Evolutionary conservation across 1,140 invertebrate species (phyloP).

Genomic region (Rhagoletis pomonella): DNA sequence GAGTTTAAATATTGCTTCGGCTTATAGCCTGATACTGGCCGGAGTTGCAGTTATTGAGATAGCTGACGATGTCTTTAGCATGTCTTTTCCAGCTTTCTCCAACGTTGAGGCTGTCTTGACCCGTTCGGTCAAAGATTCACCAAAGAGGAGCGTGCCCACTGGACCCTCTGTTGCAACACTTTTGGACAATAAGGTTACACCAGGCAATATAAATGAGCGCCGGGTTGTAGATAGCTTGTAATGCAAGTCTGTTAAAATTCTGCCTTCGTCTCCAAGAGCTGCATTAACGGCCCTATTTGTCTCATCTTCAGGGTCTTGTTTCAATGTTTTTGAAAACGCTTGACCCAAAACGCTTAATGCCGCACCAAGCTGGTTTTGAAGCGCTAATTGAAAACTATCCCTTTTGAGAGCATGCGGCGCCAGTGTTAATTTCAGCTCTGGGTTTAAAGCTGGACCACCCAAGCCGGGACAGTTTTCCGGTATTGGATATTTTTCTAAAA

Average conservation of each 20-base stretch:
- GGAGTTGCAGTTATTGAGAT: not conserved
- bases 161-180: not conserved
- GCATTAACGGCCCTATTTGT: not conserved
- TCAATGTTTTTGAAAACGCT: slow-evolving; percentile 14
- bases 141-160: not conserved
- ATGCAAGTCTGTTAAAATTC: not conserved
- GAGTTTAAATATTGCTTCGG: not conserved
- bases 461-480: not conserved
- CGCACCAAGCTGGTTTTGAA: slow-evolving; percentile 1
- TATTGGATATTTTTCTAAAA: not conserved
- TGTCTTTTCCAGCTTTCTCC: not conserved
- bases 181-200: not conserved
- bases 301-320: not conserved
- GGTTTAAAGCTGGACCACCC: not conserved
- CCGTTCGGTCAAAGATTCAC: not conserved
- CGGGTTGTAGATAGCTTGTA: not conserved
- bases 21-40: not conserved
- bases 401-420: not conserved
- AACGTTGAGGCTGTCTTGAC: slow-evolving; percentile 7
- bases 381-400: not conserved
- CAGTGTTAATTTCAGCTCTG: not conserved
- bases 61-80: not conserved
- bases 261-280: not conserved
- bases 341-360: not conserved
- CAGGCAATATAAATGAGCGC: not conserved